Conservation (phyloP, 2,888 invertebrate genomes). For the Metopia argyrocephala region DNA sequence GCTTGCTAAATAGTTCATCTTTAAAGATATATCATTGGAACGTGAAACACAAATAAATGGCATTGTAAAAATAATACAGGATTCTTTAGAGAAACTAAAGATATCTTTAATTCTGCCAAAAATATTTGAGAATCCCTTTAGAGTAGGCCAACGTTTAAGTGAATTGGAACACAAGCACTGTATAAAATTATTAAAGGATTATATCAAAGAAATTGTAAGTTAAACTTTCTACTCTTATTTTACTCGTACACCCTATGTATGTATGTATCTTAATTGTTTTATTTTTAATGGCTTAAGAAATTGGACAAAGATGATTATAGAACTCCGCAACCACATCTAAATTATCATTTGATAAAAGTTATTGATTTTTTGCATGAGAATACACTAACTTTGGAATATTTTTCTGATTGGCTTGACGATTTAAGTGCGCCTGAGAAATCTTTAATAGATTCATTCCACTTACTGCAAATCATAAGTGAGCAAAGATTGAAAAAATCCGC, state of each 20-base stretch:
- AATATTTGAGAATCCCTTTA: conserved; percentile 65
- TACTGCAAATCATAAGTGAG: conserved; percentile 62
- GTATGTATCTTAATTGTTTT: not conserved
- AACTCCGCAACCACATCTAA: conserved; percentile 21
- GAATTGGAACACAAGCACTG: conserved; percentile 60
- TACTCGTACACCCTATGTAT: not conserved
- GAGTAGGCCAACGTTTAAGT: conserved; percentile 56
- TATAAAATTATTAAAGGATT: conserved; percentile 59
- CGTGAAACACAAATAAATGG: conserved; percentile 66
- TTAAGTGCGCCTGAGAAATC: conserved; percentile 52
- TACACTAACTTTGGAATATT: conserved; percentile 47
- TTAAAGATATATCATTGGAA: conserved; percentile 63
- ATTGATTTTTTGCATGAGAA: conserved; percentile 66
- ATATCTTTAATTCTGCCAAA: conserved; percentile 67
- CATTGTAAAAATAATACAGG: conserved; percentile 66
- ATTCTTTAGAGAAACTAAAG: conserved; percentile 67
- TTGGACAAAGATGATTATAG: not conserved
- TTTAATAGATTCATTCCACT: conserved; percentile 62
- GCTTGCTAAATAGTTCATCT: not conserved
- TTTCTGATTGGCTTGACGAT: conserved; percentile 59
- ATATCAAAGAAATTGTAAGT: conserved; percentile 61
- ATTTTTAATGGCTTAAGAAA: conserved; percentile 29
- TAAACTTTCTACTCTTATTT: too few species aligned
- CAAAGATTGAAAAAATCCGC: conserved; percentile 67
- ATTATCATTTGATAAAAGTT: conserved; percentile 58